phyloP scores from a whole-genome alignment of 2,888 invertebrate genomes.

The Tachystola acroxantha region DNA sequence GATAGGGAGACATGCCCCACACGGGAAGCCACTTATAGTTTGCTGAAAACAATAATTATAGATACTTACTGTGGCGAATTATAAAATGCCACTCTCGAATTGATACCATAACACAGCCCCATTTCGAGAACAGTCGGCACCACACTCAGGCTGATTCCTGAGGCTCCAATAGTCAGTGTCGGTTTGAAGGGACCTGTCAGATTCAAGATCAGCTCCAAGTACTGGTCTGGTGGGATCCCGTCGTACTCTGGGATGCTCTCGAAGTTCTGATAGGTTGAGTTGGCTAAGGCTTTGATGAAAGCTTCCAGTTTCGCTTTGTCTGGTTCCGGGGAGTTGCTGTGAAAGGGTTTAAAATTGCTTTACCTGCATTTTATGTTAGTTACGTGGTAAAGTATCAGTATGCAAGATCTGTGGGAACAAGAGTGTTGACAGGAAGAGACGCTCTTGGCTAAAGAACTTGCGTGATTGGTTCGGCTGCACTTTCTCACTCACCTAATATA shows the following conservation, averaged over 20 bases:
- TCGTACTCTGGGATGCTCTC: slow-evolving; percentile 73
- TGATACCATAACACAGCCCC: slow-evolving; percentile 84
- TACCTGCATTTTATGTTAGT: no score
- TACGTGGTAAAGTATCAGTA: no score
- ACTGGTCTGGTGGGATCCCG: slow-evolving; percentile 76
- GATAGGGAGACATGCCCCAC: no score
- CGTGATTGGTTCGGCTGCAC: no score
- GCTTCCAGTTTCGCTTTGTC: slow-evolving; percentile 73
- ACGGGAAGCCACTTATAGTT: no score
- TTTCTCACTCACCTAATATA: slow-evolving; percentile 73
- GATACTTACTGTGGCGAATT: slow-evolving; percentile 74
- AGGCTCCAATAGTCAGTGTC: slow-evolving; percentile 72
- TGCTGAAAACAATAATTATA: background rate
- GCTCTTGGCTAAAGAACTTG: no score
- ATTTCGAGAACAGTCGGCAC: slow-evolving; percentile 82
- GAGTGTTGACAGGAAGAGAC: no score
- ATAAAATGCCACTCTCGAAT: slow-evolving; percentile 80
- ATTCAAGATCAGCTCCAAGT: slow-evolving; percentile 74
- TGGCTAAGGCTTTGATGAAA: slow-evolving; percentile 77
- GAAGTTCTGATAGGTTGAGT: slow-evolving; percentile 80
- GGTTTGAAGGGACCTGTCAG: slow-evolving; percentile 72
- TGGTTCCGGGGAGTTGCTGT: slow-evolving; percentile 41
- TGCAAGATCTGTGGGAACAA: no score
- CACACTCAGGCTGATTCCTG: slow-evolving; percentile 68
- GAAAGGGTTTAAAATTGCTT: no score